phyloP scores from a whole-genome alignment of 2,888 invertebrate genomes.

The Amaurobius ferox region DNA sequence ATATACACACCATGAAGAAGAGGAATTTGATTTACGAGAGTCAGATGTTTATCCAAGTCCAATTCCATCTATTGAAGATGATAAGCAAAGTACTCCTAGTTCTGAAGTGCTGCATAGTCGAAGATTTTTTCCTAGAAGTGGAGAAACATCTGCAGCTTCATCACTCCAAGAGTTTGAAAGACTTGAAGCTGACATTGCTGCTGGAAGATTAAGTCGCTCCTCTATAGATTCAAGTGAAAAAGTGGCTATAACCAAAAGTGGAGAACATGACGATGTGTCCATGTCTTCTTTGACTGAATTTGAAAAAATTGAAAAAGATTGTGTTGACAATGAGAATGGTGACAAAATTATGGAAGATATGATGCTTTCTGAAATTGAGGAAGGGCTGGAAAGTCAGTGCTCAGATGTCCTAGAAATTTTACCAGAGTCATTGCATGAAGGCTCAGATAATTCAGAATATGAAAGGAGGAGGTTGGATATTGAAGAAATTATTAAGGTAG shows the following conservation, averaged over 20 bases:
- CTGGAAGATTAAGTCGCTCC: constrained; percentile 61
- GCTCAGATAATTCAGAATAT: constrained; percentile 81
- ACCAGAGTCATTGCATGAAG: constrained; percentile 53
- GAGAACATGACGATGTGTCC: constrained; percentile 94
- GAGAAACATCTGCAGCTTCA: constrained; percentile 82
- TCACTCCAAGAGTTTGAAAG: constrained; percentile 75
- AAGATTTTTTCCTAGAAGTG: constrained; percentile 84
- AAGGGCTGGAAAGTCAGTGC: constrained; percentile 78
- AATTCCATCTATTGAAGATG: constrained; percentile 76
- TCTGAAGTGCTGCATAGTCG: constrained; percentile 90
- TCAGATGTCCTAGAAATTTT: constrained; percentile 78
- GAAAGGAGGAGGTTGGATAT: constrained; percentile 84
- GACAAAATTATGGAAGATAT: constrained; percentile 82
- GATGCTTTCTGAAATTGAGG: constrained; percentile 81
- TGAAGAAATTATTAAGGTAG: constrained; percentile 84
- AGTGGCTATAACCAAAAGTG: constrained; percentile 78
- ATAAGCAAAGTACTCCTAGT: constrained; percentile 87
- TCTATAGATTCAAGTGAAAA: constrained; percentile 68
- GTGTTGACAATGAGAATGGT: constrained; percentile 88
- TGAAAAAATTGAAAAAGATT: constrained; percentile 91
- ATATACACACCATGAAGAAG: constrained; percentile 80
- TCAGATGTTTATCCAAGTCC: constrained; percentile 76
- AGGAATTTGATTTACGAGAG: constrained; percentile 80
- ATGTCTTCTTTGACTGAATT: constrained; percentile 96
- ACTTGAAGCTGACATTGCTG: constrained; percentile 73